These are phyloP conservation scores for Chlorospingus semifuscus DNA, from an alignment of 2,797 vertebrate species.

Conservation along the genomic window DNA sequence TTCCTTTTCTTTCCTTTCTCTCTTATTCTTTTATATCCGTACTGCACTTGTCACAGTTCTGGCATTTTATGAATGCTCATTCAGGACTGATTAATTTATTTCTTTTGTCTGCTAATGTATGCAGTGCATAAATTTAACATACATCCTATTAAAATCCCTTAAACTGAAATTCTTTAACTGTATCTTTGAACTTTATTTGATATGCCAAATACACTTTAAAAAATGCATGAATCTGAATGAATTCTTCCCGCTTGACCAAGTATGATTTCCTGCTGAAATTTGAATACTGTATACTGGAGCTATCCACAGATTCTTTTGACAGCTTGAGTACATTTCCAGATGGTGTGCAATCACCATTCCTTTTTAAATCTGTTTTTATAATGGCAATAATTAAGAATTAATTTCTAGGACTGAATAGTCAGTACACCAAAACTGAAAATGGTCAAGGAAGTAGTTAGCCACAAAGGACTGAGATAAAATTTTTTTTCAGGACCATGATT, in stretches of 20 bases:
- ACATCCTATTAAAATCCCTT: constrained; percentile 7
- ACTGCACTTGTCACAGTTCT: not conserved
- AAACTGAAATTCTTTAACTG: constrained; percentile 35
- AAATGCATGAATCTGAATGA: constrained; percentile 24
- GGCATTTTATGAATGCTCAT: not conserved
- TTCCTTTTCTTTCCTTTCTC: not conserved
- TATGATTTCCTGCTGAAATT: constrained; percentile 39
- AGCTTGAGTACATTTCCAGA: constrained; percentile 62
- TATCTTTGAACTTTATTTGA: constrained; percentile 30
- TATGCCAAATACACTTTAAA: constrained; percentile 3
- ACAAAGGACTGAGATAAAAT: constrained; percentile 1
- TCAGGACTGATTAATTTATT: constrained; percentile 27
- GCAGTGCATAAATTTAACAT: constrained; percentile 32
- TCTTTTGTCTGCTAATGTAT: constrained; percentile 41
- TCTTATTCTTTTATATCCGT: not conserved
- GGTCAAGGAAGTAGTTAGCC: constrained; percentile 34
- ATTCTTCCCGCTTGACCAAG: constrained; percentile 37
- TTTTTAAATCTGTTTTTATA: constrained; percentile 71
- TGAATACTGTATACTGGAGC: constrained; percentile 25
- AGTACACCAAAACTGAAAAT: constrained; percentile 20
- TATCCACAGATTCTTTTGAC: constrained; percentile 58
- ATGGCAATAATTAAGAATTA: constrained; percentile 64
- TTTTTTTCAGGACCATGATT: not conserved
- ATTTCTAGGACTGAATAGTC: constrained; percentile 45
- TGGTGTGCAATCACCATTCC: constrained; percentile 50